These are phyloP conservation scores for Antechinus stuartii DNA, from an alignment of 2,113 vertebrate genomes.

Conservation along the genomic window DNA sequence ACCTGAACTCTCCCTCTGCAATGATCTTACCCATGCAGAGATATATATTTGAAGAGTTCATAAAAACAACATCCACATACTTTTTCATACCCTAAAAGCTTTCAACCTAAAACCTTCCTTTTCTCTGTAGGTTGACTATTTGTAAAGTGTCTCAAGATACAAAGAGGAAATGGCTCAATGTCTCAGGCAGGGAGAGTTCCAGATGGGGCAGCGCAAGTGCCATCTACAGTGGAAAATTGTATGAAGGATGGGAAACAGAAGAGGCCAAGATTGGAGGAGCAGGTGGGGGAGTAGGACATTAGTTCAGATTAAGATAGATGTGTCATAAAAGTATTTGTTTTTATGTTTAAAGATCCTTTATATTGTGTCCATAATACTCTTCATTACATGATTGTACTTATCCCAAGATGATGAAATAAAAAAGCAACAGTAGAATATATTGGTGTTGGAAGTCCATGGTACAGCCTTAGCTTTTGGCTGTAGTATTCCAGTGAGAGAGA, in stretches of 20 bases:
- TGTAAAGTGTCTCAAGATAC: conserved; percentile 75
- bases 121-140: conserved; percentile 79
- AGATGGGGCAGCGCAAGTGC: conserved; percentile 39
- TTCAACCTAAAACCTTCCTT: conserved; percentile 77
- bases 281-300: conserved; percentile 74
- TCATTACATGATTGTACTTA: conserved; percentile 52
- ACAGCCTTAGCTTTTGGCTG: not conserved
- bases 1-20: not conserved
- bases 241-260: conserved; percentile 75
- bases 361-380: conserved; percentile 45
- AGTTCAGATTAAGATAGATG: conserved; percentile 65
- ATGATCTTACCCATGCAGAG: not conserved
- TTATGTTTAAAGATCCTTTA: conserved; percentile 48
- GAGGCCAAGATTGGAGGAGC: conserved; percentile 75
- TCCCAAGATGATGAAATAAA: conserved; percentile 49
- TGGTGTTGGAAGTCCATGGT: not conserved
- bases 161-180: conserved; percentile 70
- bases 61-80: conserved; percentile 49
- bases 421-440: not conserved
- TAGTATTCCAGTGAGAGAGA: not conserved
- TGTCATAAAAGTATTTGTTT: not conserved
- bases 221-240: conserved; percentile 72
- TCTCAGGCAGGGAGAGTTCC: conserved; percentile 76
- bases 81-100: conserved; percentile 57
- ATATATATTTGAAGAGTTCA: conserved; percentile 50